These are phyloP conservation scores for Verasper variegatus DNA, from an alignment of 2,113 vertebrate species.

Conservation along the genomic window DNA sequence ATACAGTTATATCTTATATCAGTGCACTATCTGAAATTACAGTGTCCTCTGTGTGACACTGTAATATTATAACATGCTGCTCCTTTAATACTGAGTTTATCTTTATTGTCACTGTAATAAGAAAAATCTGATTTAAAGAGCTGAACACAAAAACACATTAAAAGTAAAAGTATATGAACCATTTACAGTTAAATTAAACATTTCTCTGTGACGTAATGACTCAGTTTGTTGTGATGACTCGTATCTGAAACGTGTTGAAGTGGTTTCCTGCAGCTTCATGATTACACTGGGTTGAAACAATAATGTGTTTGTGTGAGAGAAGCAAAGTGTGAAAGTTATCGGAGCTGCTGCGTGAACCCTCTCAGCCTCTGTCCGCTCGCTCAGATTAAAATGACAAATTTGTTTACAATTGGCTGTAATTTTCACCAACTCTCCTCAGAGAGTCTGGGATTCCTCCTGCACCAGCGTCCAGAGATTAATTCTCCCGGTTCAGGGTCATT, in stretches of 20 bases:
- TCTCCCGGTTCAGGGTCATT: constrained; percentile 37
- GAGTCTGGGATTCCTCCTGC: constrained; percentile 16
- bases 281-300: constrained; percentile 3
- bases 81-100: too few relatives aligned
- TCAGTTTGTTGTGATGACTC: too few relatives aligned
- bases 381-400: constrained; percentile 69
- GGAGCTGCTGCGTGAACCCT: background rate
- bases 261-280: background rate
- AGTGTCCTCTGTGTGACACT: too few relatives aligned
- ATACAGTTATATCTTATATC: too few relatives aligned
- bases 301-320: constrained; percentile 8
- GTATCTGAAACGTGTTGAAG: background rate
- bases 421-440: constrained; percentile 34
- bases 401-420: constrained; percentile 65
- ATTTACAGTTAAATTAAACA: too few relatives aligned
- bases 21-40: too few relatives aligned
- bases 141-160: too few relatives aligned
- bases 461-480: constrained; percentile 52
- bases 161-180: too few relatives aligned
- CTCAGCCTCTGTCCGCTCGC: constrained; percentile 21
- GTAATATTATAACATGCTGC: too few relatives aligned
- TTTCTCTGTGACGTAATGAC: too few relatives aligned
- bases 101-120: too few relatives aligned
- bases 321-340: constrained; percentile 34
- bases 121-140: too few relatives aligned